Evolutionary conservation across 2,113 vertebrate genomes (phyloP), one percentile per base, ranked within the genome.

Genomic region (Sphaerodactylus townsendi): DNA sequence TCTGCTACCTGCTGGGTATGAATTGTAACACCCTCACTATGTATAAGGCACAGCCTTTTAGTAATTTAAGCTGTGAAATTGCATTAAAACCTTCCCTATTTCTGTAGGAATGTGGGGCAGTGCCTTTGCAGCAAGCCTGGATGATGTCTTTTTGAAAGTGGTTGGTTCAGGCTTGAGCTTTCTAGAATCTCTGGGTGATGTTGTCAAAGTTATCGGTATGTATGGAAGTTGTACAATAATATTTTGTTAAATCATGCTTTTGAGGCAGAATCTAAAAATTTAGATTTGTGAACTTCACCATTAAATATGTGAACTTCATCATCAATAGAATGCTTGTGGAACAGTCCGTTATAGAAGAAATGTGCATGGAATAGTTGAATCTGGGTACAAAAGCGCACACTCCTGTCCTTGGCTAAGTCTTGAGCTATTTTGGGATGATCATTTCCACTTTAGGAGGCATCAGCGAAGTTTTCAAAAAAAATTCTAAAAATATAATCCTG

Each of bases 101-200:
- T 78, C 48, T 85, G 1, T 70, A 97, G 96, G 96, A 56, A 84
- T 96, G 44, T 97, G 96, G 96, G 94, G 96, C 72, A 97, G 96
- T 37, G 96, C 96, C 64, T 97, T 97, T 79, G 96, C 96, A 68
- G 94, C 95, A 76, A 97, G 94, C 79, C 86, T 97, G 87, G 93
- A 97, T 64, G 96, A 97, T 81, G 94, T 97, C 69, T 96, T 92
- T 84, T 87, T 94, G 90, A 95, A 94, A 82, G 92, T 86, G 0
- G 2, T 85, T 13, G 96, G 95, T 82, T 90, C 65, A 2, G 90
- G 92, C 30, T 90, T 96, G 30, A 15, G 80, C 68, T 96, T 96
- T 90, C 90, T 96, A 25, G 91, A 95, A 39, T 81, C 87, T 66
- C 62, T 92, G 77, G 95, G 90, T 81, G 92, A 91, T 70, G 93